Conservation (phyloP, 2,797 vertebrate species). For the Capromys pilorides region DNA sequence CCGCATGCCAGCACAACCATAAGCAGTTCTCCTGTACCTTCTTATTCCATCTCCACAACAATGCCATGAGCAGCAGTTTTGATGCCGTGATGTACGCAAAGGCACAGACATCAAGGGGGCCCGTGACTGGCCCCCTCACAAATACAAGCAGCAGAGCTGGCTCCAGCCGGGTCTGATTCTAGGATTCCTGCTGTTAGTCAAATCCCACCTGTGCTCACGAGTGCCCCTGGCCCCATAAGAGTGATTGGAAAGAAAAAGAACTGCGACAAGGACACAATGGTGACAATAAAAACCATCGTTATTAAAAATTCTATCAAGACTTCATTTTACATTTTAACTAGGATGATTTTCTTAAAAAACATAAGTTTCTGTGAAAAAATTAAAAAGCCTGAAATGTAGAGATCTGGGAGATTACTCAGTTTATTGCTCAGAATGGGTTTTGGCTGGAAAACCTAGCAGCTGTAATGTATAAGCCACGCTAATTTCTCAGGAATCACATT, state of each 20-base stretch:
- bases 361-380: not conserved
- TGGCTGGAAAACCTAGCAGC: constrained; percentile 54
- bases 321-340: constrained; percentile 52
- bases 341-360: not conserved
- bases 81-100: not conserved
- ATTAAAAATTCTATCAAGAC: not conserved
- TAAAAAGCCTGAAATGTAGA: constrained; percentile 9
- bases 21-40: not conserved
- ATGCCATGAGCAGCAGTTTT: not conserved
- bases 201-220: not conserved
- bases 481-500: constrained; percentile 64
- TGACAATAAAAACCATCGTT: not conserved
- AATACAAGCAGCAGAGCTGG: not conserved
- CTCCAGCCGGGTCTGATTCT: not conserved
- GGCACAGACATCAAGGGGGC: not conserved
- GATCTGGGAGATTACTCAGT: not conserved
- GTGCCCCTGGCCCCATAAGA: not conserved
- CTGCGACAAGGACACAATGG: not conserved
- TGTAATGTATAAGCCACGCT: constrained; percentile 41
- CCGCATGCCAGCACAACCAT: not conserved
- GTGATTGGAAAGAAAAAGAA: not conserved
- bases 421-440: constrained; percentile 37
- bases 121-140: not conserved
- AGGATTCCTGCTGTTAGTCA: not conserved
- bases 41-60: not conserved